Percentiles rank a stretch among this genome's conserved stretches.
These are phyloP conservation scores for Pomatorhinus ruficollis DNA, from an alignment of 2,113 vertebrate genomes.

Conservation along the genomic window DNA sequence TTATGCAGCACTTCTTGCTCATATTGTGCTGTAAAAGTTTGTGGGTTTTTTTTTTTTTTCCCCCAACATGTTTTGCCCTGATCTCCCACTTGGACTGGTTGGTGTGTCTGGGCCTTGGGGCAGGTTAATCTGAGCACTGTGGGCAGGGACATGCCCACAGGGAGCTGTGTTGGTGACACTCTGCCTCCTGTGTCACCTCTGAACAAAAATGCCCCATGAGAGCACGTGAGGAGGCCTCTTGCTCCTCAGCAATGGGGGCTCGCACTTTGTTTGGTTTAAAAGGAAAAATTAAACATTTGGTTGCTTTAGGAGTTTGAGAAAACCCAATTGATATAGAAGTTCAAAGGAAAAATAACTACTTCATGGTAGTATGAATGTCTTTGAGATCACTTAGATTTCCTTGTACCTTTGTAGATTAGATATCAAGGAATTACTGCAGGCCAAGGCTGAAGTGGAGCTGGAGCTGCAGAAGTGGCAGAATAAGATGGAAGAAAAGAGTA, in stretches of 20 bases:
- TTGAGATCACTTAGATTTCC: not conserved
- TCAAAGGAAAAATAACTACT: not conserved
- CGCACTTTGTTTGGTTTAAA: not conserved
- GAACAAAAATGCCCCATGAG: not conserved
- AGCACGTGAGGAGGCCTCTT: not conserved
- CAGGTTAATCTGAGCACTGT: not conserved
- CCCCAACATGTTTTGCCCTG: not conserved
- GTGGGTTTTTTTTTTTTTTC: not conserved
- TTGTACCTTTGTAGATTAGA: constrained; percentile 71
- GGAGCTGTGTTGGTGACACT: not conserved
- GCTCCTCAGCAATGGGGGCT: not conserved
- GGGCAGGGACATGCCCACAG: not conserved
- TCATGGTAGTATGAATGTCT: not conserved
- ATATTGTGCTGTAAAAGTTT: not conserved
- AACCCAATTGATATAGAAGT: not conserved
- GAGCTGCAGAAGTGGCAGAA: constrained; percentile 67
- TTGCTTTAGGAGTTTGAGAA: not conserved
- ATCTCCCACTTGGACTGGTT: not conserved
- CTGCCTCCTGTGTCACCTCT: not conserved
- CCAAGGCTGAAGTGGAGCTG: constrained; percentile 69
- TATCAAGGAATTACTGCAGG: constrained; percentile 70
- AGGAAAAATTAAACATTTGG: not conserved
- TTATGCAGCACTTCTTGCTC: not conserved
- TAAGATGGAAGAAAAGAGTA: not conserved
- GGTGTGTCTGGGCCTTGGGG: not conserved